These are phyloP conservation scores for Hippocampus zosterae DNA, from an alignment of 2,113 vertebrate genomes.

Conservation along the genomic window DNA sequence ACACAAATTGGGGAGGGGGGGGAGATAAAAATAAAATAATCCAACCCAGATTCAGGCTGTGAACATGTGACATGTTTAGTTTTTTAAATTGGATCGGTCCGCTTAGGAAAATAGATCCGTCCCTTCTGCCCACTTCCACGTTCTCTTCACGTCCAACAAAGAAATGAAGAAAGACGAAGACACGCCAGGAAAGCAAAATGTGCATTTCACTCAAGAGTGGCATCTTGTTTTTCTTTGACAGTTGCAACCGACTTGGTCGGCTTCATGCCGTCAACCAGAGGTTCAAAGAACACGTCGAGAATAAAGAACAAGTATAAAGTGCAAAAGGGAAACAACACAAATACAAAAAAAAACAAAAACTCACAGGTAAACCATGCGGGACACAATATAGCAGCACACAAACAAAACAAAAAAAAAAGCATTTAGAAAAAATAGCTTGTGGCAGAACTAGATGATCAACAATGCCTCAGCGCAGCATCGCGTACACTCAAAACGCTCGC, in stretches of 20 bases:
- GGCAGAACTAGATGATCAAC: conserved; percentile 27
- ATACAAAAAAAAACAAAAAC: conserved; percentile 14
- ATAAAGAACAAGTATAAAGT: conserved; percentile 43
- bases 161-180: too few relatives aligned
- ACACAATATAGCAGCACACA: conserved; percentile 6
- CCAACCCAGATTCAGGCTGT: not conserved
- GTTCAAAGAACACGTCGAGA: not conserved
- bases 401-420: not conserved
- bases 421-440: not conserved
- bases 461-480: conserved; percentile 7
- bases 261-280: not conserved
- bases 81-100: conserved; percentile 49
- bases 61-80: conserved; percentile 45
- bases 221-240: conserved; percentile 5
- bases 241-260: not conserved
- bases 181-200: conserved; percentile 35
- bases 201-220: conserved; percentile 38
- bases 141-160: not conserved
- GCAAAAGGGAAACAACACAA: conserved; percentile 35
- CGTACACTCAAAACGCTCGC: not conserved
- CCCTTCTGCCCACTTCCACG: conserved; percentile 36
- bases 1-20: too few relatives aligned
- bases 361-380: conserved; percentile 47
- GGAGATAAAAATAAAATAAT: not conserved
- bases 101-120: conserved; percentile 57